phyloP scores from a whole-genome alignment of 2,113 vertebrate species.

The Oplegnathus fasciatus region DNA sequence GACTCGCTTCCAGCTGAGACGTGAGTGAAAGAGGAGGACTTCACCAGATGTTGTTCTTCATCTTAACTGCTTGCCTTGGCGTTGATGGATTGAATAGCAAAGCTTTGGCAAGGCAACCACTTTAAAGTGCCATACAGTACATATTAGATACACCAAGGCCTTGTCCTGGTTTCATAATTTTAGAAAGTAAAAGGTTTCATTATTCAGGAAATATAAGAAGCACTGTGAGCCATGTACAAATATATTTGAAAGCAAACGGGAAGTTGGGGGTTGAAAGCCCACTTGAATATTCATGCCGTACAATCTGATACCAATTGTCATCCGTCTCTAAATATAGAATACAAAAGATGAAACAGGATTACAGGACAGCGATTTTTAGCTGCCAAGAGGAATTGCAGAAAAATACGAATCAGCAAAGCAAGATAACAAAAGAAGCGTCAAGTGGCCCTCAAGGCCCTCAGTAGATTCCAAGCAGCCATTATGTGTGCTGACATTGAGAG shows the following conservation, averaged over 20 bases:
- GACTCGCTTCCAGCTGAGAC: not conserved
- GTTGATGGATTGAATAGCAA: not conserved
- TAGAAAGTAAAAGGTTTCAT: constrained; percentile 12
- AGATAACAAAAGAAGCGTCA: constrained; percentile 30
- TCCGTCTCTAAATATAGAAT: constrained; percentile 30
- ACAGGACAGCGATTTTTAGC: not conserved
- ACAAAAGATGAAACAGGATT: constrained; percentile 35
- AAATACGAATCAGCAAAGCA: constrained; percentile 28
- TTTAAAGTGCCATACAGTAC: not conserved
- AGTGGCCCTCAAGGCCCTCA: not conserved
- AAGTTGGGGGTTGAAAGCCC: constrained; percentile 10
- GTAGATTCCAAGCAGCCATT: constrained; percentile 1
- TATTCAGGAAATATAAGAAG: not conserved
- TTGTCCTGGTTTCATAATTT: constrained; percentile 29
- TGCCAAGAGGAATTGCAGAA: constrained; percentile 4
- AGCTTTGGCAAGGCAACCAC: not conserved
- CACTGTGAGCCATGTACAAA: not conserved
- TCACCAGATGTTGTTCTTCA: not conserved
- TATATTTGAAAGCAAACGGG: not conserved
- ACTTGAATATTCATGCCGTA: constrained; percentile 27
- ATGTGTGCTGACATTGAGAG: constrained; percentile 9
- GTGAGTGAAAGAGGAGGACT: not conserved
- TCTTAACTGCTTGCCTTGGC: not conserved
- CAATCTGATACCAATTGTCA: constrained; percentile 17
- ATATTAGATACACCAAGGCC: not conserved